These are phyloP conservation scores for Pelecanoides urinatrix DNA, from an alignment of 2,113 vertebrate species.

Conservation along the genomic window DNA sequence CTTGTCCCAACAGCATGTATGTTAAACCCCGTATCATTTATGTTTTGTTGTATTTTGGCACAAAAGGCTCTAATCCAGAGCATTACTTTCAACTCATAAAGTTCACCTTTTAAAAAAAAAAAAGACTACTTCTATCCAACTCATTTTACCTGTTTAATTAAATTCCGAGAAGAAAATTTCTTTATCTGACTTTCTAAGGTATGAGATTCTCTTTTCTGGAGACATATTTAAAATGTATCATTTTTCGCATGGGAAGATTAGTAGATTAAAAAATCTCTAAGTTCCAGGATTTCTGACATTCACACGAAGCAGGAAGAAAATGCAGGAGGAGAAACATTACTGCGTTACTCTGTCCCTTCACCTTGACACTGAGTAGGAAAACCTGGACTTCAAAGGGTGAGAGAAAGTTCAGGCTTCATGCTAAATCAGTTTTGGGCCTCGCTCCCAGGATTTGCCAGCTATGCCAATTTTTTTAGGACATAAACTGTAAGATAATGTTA, in stretches of 20 bases:
- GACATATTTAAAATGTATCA: background rate
- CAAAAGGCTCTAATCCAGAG: background rate
- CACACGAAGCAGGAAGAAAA: background rate
- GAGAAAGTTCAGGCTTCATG: constrained; percentile 46
- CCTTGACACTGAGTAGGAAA: background rate
- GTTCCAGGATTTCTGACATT: background rate
- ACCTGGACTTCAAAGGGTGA: background rate
- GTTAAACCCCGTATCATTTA: background rate
- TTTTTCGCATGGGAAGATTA: background rate
- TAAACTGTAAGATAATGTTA: constrained; percentile 14
- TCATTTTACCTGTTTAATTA: background rate
- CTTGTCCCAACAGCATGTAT: background rate
- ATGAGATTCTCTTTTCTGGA: background rate
- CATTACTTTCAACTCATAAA: background rate
- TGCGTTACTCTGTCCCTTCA: background rate
- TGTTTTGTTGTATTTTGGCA: background rate
- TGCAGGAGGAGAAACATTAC: background rate
- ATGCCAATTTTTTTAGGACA: constrained; percentile 4
- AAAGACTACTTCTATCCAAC: background rate
- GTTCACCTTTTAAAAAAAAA: background rate
- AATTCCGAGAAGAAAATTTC: background rate
- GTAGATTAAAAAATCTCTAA: background rate
- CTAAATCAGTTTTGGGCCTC: background rate
- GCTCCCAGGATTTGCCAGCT: background rate
- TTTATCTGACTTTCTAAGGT: background rate